phyloP scores from a whole-genome alignment of 1,140 invertebrate species.

The Musca vetustissima region DNA sequence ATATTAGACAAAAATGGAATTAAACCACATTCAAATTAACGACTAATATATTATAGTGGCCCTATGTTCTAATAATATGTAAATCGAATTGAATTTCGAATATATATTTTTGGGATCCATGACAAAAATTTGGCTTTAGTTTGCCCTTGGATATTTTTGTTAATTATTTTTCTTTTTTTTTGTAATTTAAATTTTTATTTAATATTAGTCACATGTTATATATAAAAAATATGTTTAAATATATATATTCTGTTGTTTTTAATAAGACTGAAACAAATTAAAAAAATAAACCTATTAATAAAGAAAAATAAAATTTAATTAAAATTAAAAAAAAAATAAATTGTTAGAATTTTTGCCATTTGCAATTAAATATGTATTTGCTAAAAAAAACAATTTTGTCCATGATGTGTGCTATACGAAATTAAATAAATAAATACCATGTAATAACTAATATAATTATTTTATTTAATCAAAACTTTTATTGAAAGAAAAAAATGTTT shows the following conservation, averaged over 20 bases:
- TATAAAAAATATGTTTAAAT: too few species aligned
- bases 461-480: neutral
- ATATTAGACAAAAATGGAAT: too few species aligned
- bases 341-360: neutral
- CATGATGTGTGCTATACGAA: too few species aligned
- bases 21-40: too few species aligned
- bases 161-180: neutral
- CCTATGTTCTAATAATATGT: too few species aligned
- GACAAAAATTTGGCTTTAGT: too few species aligned
- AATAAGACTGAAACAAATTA: slow-evolving; percentile 4
- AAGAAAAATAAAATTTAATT: neutral
- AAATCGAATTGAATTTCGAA: too few species aligned
- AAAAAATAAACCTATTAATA: neutral
- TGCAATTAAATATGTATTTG: too few species aligned
- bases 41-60: too few species aligned
- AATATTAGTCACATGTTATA: too few species aligned
- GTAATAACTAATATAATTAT: neutral
- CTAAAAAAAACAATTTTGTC: too few species aligned
- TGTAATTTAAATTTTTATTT: neutral
- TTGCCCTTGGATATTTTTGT: neutral
- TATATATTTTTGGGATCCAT: too few species aligned
- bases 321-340: neutral
- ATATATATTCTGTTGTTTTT: slow-evolving; percentile 7
- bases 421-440: neutral
- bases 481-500: neutral